A percentile compares a stretch with the other conserved stretches of the same genome.
Evolutionary conservation across 2,113 vertebrate species (phyloP).

Genomic region (Ammospiza nelsoni): DNA sequence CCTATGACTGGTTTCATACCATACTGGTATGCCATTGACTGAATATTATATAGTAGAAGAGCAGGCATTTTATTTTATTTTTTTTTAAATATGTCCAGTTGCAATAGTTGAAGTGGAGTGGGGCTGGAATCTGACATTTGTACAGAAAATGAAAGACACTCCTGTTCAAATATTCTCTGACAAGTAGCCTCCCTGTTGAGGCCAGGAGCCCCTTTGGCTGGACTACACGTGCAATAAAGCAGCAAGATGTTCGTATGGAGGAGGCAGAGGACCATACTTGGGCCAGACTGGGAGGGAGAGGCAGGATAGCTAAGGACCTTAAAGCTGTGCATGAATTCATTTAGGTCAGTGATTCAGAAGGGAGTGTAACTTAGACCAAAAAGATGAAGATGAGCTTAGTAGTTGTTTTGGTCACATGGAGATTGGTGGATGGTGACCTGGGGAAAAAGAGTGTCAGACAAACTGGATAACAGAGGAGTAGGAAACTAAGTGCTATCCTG

Average conservation of each 20-base stretch:
- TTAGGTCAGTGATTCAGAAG: neutral
- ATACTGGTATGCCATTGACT: neutral
- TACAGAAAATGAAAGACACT: neutral
- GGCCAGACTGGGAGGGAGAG: neutral
- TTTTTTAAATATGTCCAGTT: neutral
- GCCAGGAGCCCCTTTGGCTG: neutral
- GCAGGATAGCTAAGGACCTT: neutral
- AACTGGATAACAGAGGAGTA: neutral
- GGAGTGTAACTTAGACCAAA: neutral
- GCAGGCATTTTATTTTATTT: neutral
- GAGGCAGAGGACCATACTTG: accelerated
- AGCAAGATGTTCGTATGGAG: neutral
- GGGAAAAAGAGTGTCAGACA: neutral
- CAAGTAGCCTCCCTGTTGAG: neutral
- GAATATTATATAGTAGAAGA: neutral
- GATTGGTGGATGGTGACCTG: neutral
- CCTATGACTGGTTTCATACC: neutral
- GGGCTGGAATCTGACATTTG: neutral
- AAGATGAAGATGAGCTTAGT: neutral
- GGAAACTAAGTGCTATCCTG: neutral
- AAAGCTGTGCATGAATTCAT: neutral
- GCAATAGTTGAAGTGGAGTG: neutral
- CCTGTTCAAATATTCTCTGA: neutral
- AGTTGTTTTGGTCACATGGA: neutral
- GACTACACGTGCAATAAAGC: neutral